Evolutionary conservation across 2,797 vertebrate species (phyloP).

Genomic region (Macrochelys suwanniensis): DNA sequence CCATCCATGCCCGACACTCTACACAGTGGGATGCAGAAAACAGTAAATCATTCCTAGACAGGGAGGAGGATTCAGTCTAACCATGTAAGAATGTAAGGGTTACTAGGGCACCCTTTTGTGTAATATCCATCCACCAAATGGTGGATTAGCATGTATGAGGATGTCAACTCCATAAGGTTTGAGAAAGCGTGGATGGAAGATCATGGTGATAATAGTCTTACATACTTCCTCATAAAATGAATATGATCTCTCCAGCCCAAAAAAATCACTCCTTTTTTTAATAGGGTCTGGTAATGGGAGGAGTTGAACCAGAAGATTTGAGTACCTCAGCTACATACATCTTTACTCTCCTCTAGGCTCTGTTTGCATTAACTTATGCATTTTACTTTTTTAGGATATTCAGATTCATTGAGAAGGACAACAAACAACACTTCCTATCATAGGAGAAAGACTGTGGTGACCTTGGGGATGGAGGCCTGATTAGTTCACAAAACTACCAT

Average conservation of each 20-base stretch:
- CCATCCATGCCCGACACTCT: background rate
- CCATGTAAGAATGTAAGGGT: background rate
- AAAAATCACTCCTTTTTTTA: background rate
- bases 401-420: background rate
- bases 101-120: background rate
- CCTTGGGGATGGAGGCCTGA: background rate
- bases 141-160: background rate
- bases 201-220: fast-evolving
- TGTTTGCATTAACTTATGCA: background rate
- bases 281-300: background rate
- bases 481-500: background rate
- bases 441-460: background rate
- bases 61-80: background rate
- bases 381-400: background rate
- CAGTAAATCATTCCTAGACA: background rate
- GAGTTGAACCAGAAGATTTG: background rate
- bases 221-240: background rate
- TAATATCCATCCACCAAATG: background rate
- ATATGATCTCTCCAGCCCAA: background rate
- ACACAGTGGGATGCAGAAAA: background rate
- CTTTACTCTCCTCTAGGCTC: background rate
- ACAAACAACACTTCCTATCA: background rate
- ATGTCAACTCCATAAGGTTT: background rate
- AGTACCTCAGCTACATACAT: background rate
- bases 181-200: background rate